Evolutionary conservation across 2,888 invertebrate species (phyloP).

Genomic region (Eupithecia inturbata): DNA sequence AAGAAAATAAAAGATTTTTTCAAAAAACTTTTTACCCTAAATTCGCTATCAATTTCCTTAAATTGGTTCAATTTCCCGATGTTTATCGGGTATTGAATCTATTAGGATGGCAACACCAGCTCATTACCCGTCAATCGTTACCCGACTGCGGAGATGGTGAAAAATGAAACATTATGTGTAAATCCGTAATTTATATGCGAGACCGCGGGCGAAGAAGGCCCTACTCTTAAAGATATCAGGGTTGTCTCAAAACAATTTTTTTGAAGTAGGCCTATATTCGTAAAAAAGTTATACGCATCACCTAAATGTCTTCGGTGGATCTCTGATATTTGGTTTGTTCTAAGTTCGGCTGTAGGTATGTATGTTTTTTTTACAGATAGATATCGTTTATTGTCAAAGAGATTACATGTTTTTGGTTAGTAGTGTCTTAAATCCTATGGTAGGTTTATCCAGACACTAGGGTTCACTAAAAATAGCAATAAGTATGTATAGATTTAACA

Average conservation of each 20-base stretch:
- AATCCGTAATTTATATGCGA: slow-evolving; percentile 84
- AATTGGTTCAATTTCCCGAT: slow-evolving; percentile 19
- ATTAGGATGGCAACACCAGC: slow-evolving; percentile 28
- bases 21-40: not conserved
- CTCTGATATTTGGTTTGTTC: not conserved
- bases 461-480: too few species aligned
- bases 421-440: too few species aligned
- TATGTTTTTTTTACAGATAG: too few species aligned
- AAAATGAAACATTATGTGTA: slow-evolving; percentile 82
- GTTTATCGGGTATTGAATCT: slow-evolving; percentile 33
- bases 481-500: too few species aligned
- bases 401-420: too few species aligned
- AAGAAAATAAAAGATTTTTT: not conserved
- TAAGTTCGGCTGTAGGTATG: too few species aligned
- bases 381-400: too few species aligned
- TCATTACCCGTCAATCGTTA: slow-evolving; percentile 37
- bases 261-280: too few species aligned
- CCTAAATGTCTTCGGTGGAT: not conserved
- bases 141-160: slow-evolving; percentile 58
- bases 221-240: slow-evolving; percentile 52
- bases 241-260: slow-evolving; percentile 48
- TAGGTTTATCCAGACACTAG: too few species aligned
- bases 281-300: too few species aligned
- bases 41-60: slow-evolving; percentile 6
- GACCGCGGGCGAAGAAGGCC: slow-evolving; percentile 62